Base-by-base conservation (phyloP, 2,797 vertebrate species). In the Novumbra hubbsi region DNA sequence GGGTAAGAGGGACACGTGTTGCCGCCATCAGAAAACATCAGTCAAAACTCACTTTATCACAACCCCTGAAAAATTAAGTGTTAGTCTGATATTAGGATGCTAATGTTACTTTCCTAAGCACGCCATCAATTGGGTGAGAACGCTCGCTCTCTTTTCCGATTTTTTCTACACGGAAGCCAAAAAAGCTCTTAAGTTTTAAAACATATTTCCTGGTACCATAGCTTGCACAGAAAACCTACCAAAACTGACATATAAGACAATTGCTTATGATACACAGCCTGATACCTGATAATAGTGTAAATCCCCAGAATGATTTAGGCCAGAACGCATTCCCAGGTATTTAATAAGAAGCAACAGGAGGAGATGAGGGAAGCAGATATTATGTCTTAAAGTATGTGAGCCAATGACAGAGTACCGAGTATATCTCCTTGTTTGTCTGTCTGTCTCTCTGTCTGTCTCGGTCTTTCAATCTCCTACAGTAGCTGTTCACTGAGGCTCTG, bases 21-120 rank as follows among this genome's bases (percentile, higher is more conserved):
- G 91, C 90, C 86, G 86, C 91, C 94, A 93, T 95, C 91, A 90
- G 92, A 88, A 92, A 93, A 94, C 93, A 94, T 94, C 93, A 92
- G 90, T 92, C 88, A 73, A 90, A 91, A 86, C 84, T 89, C 91
- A 82, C 88, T 92, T 93, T 89, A 93, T 94, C 92, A 94, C 89
- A 55, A 92, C 91, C 89, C 78, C 85, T 93, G 87, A 93, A 93
- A 94, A 92, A 93, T 93, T 90, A 90, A 93, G 88, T 77, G 87
- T 32, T 79, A 74, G 76, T 83, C 64, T 82, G 7, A 88, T 90
- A 92, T 93, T 89, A 90, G 88, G 90, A 92, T 88, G 86, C 89
- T 90, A 88, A 89, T 91, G 89, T 88, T 83, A 84, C 90, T 91
- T 86, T 57, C 90, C 89, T 76, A 91, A 90, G 78, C 83, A 65